phyloP scores from a whole-genome alignment of 1,140 invertebrate species.

The Sogatella furcifera region DNA sequence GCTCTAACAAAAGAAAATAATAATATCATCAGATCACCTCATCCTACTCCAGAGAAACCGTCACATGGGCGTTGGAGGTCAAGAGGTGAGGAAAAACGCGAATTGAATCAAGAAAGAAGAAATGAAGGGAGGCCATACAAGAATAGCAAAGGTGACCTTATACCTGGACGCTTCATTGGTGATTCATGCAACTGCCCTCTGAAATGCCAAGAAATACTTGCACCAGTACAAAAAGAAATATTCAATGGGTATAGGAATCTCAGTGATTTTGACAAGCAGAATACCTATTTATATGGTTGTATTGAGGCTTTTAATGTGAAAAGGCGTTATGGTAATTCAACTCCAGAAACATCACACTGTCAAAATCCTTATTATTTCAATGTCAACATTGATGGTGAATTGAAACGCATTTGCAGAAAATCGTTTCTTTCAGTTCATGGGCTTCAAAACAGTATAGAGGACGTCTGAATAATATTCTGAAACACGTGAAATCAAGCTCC shows the following conservation, averaged over 20 bases:
- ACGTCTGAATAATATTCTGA: background rate
- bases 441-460: conserved; percentile 3
- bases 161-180: background rate
- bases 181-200: background rate
- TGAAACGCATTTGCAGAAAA: background rate
- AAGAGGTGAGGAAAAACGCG: background rate
- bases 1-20: background rate
- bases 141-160: background rate
- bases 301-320: background rate
- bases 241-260: background rate
- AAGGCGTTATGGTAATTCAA: background rate
- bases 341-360: background rate
- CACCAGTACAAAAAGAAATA: background rate
- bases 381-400: background rate
- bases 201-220: background rate
- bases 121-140: conserved; percentile 9
- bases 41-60: conserved; percentile 1
- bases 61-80: background rate
- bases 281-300: background rate
- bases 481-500: background rate
- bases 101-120: conserved; percentile 1
- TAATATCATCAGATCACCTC: background rate
- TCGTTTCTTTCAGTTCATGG: conserved; percentile 8
- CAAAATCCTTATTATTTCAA: conserved; percentile 2
- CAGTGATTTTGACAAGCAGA: background rate